Conservation (phyloP, 2,113 vertebrate species). For the Perognathus longimembris region DNA sequence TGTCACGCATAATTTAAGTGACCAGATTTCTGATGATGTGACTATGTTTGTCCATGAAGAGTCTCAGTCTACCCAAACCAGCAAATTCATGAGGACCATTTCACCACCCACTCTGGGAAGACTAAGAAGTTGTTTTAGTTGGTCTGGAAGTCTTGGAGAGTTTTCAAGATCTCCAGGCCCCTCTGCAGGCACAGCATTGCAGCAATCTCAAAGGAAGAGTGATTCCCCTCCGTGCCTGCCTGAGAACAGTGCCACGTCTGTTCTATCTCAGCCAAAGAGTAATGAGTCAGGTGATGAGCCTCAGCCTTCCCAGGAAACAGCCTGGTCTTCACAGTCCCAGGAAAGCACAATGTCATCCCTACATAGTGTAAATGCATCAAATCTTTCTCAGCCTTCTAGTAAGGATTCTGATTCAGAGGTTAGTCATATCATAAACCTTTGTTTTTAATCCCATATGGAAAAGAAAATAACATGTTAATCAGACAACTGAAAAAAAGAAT, state of each 20-base stretch:
- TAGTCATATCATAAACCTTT: slow-evolving; percentile 48
- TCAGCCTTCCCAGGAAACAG: slow-evolving; percentile 70
- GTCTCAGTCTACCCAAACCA: slow-evolving; percentile 61
- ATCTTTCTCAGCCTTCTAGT: slow-evolving; percentile 46
- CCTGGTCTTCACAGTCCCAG: slow-evolving; percentile 53
- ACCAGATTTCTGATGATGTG: slow-evolving; percentile 29
- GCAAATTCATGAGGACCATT: slow-evolving; percentile 29
- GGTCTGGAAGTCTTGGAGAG: slow-evolving; percentile 82
- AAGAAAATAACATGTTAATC: background rate
- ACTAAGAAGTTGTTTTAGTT: slow-evolving; percentile 86
- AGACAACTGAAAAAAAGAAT: background rate
- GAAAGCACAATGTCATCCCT: slow-evolving; percentile 42
- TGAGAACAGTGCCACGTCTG: background rate
- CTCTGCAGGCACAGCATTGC: slow-evolving; percentile 79
- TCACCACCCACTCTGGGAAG: slow-evolving; percentile 73
- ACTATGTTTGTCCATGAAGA: background rate
- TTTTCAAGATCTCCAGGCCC: slow-evolving; percentile 56
- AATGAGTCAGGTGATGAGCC: slow-evolving; percentile 58
- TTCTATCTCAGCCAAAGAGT: background rate
- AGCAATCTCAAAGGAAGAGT: slow-evolving; percentile 85
- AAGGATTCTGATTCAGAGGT: slow-evolving; percentile 78
- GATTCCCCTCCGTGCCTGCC: background rate
- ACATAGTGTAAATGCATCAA: slow-evolving; percentile 53
- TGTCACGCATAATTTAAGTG: background rate
- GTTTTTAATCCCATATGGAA: slow-evolving; percentile 9